Evolutionary conservation across 2,113 vertebrate species (phyloP), one percentile per base, ranked within the genome.

Genomic region (Pundamilia nyererei): DNA sequence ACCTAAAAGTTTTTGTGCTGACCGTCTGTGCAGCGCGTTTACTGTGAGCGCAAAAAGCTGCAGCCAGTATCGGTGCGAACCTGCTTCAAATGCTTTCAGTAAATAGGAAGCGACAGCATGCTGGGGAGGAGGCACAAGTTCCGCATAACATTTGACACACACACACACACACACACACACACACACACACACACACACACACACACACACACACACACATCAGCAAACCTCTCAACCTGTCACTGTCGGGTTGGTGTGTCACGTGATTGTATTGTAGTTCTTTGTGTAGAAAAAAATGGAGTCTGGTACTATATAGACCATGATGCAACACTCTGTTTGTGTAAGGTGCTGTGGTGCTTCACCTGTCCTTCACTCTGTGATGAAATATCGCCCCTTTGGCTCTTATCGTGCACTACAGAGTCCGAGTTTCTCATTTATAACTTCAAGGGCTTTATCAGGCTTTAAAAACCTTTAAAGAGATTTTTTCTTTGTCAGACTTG

Each of bases 101-200:
- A n/a, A 86, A 79, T 45, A 92, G 93, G 94, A 94, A 95, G 87
- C 87, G 26, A 79, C 88, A 80, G 84, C 75, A 89, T 4, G 84
- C 82, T 19, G 75, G 77, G 31, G 38, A 51, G 13, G 79, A 85
- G 53, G 42, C 15, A 47, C 83, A 21, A 92, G 93, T 95, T 95
- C 95, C 94, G 94, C 95, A 92, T 93, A 86, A 83, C 77, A 62
- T 56, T 24, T 54, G 53, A 6, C 6, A 8, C 3, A 19, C 26
- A 58, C 14, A 24, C 21, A 24, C 21, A 42, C 15, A 45, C 19
- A 31, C 45, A 35, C 38, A 29, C 51, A 45, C 1, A 75, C 3
- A 19, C 26, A 58, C 14, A 31, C 3, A 19, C 26, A 58, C 14
- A 31, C 42, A 42, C 15, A 45, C 19, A 31, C 45, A 35, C 38